Percentiles rank a stretch among this genome's conserved stretches.
Conservation (phyloP, 2,888 invertebrate genomes). For the Trissonchulus latispiculum region DNA sequence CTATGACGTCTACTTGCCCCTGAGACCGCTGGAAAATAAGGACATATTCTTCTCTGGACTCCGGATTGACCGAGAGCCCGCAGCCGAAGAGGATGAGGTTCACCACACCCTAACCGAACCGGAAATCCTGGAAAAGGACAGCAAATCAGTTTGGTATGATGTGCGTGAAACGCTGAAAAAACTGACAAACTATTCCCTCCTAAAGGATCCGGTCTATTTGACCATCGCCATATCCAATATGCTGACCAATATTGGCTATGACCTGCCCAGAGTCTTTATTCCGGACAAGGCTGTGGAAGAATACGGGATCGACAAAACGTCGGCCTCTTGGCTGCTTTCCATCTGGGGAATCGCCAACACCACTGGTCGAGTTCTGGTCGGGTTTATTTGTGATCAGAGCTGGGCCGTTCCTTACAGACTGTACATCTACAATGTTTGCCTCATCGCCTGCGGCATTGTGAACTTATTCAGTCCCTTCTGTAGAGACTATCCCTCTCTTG, state of each 20-base stretch:
- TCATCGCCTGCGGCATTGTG: conserved; percentile 77
- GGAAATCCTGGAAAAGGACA: not conserved
- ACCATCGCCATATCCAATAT: conserved; percentile 86
- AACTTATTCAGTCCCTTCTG: conserved; percentile 70
- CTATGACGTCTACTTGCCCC: conserved; percentile 24
- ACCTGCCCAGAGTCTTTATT: conserved; percentile 74
- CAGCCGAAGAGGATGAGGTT: conserved; percentile 25
- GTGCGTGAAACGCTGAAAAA: conserved; percentile 24
- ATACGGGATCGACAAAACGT: conserved; percentile 23
- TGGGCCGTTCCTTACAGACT: conserved; percentile 69
- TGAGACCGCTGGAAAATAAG: conserved; percentile 67
- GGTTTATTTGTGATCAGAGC: conserved; percentile 52
- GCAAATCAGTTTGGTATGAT: not conserved
- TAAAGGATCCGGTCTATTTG: conserved; percentile 74
- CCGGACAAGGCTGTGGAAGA: conserved; percentile 32
- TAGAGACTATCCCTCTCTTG: conserved; percentile 60
- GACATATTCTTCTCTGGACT: conserved; percentile 78
- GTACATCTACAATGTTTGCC: conserved; percentile 73
- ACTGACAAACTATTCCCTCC: conserved; percentile 74
- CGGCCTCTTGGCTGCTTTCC: conserved; percentile 19
- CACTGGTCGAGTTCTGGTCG: conserved; percentile 73
- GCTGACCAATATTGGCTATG: conserved; percentile 84
- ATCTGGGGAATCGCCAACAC: conserved; percentile 67
- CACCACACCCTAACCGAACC: not conserved
- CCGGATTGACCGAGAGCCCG: conserved; percentile 48